Evolutionary conservation across 2,113 vertebrate genomes (phyloP), one percentile per base, ranked within the genome.

Genomic region (Poeciliopsis turrubarensis): DNA sequence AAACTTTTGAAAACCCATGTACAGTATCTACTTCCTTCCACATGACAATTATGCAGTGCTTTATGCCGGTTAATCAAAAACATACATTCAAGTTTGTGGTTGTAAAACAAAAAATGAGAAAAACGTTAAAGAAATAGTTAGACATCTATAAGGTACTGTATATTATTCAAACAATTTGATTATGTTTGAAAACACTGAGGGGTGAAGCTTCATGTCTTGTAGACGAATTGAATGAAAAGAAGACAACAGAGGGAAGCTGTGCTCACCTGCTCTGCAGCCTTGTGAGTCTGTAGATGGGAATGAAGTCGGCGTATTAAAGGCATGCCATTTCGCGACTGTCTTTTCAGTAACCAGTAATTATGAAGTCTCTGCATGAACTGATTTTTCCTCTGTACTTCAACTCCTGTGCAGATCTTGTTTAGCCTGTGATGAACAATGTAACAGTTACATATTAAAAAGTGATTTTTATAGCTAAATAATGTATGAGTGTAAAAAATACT

Each of bases 291-390:
- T 70, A 97, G 88, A 83, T 98, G 96, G 0, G 97, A 97, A 89
- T 98, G 97, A 73, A 99, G 95, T 71, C 97, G 95, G 1, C 97
- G 94, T 89, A 99, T 97, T 68, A 99, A 95, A 37, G 98, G 98
- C 75, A 97, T 96, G 25, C 98, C 98, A 0, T 99, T 99, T 85
- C 97, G 94, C 0, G 97, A 97, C 93, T 99, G 98, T 26, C 98
- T 94, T 87, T 99, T 99, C 84, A 99, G 91, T 78, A 99, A 93
- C 98, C 98, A 99, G 89, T 98, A 99, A 91, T 93, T 99, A 91
- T 99, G 98, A 73, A 99, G 96, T 89, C 97, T 93, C 91, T 98
- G 97, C 96, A 99, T 97, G 92, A 99, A 99, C 89, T 99, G 97
- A 90, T 94, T 99, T 92, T 99, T 99, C 91, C 96, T 96, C 92